Base-by-base conservation (phyloP, 2,888 invertebrate genomes). In the Podotricha telesiphe region DNA sequence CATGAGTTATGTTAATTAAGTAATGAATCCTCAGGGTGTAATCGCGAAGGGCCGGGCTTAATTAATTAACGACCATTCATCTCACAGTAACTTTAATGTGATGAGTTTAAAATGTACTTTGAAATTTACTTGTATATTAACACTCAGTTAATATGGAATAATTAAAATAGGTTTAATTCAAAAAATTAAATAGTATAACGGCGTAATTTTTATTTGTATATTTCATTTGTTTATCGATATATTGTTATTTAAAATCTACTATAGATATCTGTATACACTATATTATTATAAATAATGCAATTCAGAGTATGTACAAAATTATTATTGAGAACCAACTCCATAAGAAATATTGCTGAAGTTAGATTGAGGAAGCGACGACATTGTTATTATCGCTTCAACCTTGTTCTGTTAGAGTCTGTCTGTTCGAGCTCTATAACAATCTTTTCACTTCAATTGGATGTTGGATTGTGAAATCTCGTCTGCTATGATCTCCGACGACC, bases 61-160 rank as follows among this genome's bases (percentile, higher is more conserved):
- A 93, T 92, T 91, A 92, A 93, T 91, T 91, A 93, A 91, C 89
- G 85, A 85, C 87, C 84, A 85, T 86, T 88, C 86, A 87, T 86
- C 86, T 86, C 83, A 79, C 80, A 78, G 86, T 87, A 86, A 86
- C 80, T 84, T 84, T 83, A 81, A 83, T 78, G 79, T 80, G 79
- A 80, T 73, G 79, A 81, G 77, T 82, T 85, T 86, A 82, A 64
- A 82, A 85, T 77, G 71, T 74, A 72, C 73, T 71, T 67, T 69
- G 61, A 64, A 70, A 22, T 51, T 69, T 68, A 53, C n/a, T n/a
- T n/a, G n/a, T 19, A 15, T 68, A 40, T 40, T 40, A 17, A 28
- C 7, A 17, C 15, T 15, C 13, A 47, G 34, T 64, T 70, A 66
- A 58, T 63, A 65, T 67, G 69, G 62, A 51, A 20, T 37, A 71